phyloP scores from a whole-genome alignment of 2,888 invertebrate species.

The Steromphala cineraria region DNA sequence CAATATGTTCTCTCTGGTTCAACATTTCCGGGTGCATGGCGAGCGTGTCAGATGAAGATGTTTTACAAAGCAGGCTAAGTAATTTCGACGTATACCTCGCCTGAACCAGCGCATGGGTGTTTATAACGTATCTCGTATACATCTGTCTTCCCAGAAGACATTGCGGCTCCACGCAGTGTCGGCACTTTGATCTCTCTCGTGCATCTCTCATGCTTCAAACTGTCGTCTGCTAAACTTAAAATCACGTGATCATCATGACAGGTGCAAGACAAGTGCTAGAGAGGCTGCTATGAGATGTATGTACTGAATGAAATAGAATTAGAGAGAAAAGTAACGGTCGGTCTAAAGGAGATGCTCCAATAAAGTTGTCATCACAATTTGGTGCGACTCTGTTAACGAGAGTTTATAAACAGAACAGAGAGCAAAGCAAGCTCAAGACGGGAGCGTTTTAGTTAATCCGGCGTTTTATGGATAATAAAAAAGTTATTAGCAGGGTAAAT shows the following conservation, averaged over 20 bases:
- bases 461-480: neutral
- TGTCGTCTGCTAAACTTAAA: slow-evolving; percentile 13
- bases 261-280: neutral
- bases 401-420: neutral
- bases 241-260: slow-evolving; percentile 8
- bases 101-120: neutral
- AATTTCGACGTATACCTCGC: neutral
- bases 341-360: neutral
- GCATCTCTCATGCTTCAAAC: slow-evolving; percentile 18
- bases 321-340: neutral
- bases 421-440: neutral
- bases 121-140: slow-evolving; percentile 1
- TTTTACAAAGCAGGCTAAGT: slow-evolving; percentile 13
- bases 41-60: slow-evolving; percentile 12
- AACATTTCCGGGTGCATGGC: slow-evolving; percentile 8
- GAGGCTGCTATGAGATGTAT: neutral
- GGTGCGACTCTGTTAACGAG: slow-evolving; percentile 4
- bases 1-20: slow-evolving; percentile 6
- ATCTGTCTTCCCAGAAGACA: slow-evolving; percentile 9
- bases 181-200: slow-evolving; percentile 18
- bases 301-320: slow-evolving; percentile 7
- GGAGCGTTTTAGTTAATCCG: neutral
- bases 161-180: slow-evolving; percentile 1
- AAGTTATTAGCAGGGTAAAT: neutral
- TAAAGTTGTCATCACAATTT: slow-evolving; percentile 9